phyloP scores from a whole-genome alignment of 2,888 invertebrate species.

The Ceratothoa steindachneri region DNA sequence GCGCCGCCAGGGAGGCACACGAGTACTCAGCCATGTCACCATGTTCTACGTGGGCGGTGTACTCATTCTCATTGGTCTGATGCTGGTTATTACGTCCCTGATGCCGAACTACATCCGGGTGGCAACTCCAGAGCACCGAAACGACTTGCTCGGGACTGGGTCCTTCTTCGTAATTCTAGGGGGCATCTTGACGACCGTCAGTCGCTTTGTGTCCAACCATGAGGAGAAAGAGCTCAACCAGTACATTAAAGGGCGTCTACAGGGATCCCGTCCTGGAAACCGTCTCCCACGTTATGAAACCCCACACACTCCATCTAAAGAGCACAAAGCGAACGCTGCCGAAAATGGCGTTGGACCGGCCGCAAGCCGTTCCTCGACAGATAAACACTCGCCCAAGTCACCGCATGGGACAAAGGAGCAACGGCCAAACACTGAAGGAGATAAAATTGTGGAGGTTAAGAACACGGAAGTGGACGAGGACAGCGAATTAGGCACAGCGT shows the following conservation, averaged over 20 bases:
- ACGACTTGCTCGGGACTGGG: slow-evolving; percentile 44
- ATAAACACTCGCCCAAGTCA: background rate
- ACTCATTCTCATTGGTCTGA: slow-evolving; percentile 45
- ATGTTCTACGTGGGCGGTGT: slow-evolving; percentile 48
- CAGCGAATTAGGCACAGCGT: background rate
- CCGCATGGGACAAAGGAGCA: slow-evolving; percentile 2
- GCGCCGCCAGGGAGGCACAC: slow-evolving; percentile 24
- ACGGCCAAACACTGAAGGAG: background rate
- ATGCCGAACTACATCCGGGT: slow-evolving; percentile 37
- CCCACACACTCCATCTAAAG: slow-evolving; percentile 32
- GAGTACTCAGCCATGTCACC: slow-evolving; percentile 43
- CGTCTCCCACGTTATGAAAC: slow-evolving; percentile 36
- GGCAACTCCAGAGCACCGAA: slow-evolving; percentile 29
- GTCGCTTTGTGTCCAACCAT: slow-evolving; percentile 41
- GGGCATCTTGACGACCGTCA: slow-evolving; percentile 43
- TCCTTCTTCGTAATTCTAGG: slow-evolving; percentile 45
- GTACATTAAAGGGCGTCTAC: slow-evolving; percentile 43
- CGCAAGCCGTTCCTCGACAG: background rate
- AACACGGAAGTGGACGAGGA: background rate
- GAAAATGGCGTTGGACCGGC: slow-evolving; percentile 30
- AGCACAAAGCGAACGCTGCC: slow-evolving; percentile 26
- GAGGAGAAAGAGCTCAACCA: slow-evolving; percentile 46
- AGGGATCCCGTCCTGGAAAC: slow-evolving; percentile 41
- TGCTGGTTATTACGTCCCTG: slow-evolving; percentile 45
- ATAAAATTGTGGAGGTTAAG: background rate